Base-by-base conservation (phyloP, 2,797 vertebrate genomes). In the Botia almorhae region DNA sequence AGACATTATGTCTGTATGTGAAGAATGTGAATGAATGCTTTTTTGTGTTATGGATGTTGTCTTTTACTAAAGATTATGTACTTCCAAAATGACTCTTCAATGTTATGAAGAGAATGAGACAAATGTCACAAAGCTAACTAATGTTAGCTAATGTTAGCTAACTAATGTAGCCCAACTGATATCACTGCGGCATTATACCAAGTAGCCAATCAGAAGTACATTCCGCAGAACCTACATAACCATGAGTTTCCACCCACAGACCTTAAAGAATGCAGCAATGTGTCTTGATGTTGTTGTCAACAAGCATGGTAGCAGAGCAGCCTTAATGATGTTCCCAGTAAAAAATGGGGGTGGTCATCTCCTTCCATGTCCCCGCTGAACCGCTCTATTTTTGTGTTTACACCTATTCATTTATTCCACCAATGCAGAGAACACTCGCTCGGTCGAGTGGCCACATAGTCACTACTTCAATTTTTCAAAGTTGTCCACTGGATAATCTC, bases 351-450 rank as follows among this genome's bases (percentile, higher is more conserved):
- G 75, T 43, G 63, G 68, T 60, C 39, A 0, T 33, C 5, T 55
- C n/a, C 70, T 50, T 67, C 43, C 69, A 77, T 39, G 68, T 80
- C 76, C 58, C 65, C 51, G 76, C 11, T 1, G 29, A 79, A 83
- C 78, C 84, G 81, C 81, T 84, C 73, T 63, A 72, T 64, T 68
- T 81, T 46, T 76, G 70, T 46, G n/a, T 64, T 80, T 60, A 63
- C 6, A n/a, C 56, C 8, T 43, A 65, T 74, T 50, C 29, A 80
- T 81, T 78, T 72, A 84, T 72, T 71, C 51, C 11, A 83, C 61
- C 60, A 76, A 56, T 81, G 80, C 55, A 68, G 16, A 67, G 23
- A 77, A 78, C 74, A 71, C 67, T 80, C 81, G 65, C 26, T 73
- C 61, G 65, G 70, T 74, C 67, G 36, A 78, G 74, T 39, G 51